Base-by-base conservation (phyloP, 2,797 vertebrate genomes). In the Xenentodon cancila region DNA sequence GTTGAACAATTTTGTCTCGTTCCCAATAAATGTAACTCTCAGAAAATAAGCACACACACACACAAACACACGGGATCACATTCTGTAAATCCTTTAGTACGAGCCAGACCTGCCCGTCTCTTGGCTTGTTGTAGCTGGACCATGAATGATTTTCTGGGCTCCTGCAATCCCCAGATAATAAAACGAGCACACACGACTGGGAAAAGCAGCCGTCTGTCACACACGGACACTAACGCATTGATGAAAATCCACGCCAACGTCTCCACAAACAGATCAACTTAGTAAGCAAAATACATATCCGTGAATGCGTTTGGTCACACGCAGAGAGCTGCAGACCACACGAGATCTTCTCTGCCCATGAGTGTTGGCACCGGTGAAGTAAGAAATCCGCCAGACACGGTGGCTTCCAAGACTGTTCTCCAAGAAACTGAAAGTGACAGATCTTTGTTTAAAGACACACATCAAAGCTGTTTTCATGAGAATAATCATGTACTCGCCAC, bases 111-210 rank as follows among this genome's bases (percentile, higher is more conserved):
- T 73, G 59, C 68, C 79, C 67, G 68, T 75, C 54, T 77, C 61
- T 70, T 55, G 74, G 59, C 66, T 59, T 71, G 44, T 60, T 74
- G n/a, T 69, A 68, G 71, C 53, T 66, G 75, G 69, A 30, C 68
- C 73, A 81, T 84, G 60, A 86, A 79, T 80, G 75, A 84, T 81
- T 84, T 82, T 75, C 73, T 48, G n/a, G 59, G 46, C 59, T 9
- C 40, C 73, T 75, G 68, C 78, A 79, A 74, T 71, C 73, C 46
- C 55, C 69, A 78, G 69, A 81, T 79, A 87, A 82, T 62, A 75
- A 83, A 64, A 74, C 77, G 67, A 74, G 74, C 62, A 75, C 59
- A 75, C 74, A 59, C 68, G 78, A 81, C 67, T 67, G 66, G 52
- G 61, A 56, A 70, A 63, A 68, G 51, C 48, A 53, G 25, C 27